Conservation (phyloP, 2,797 vertebrate species). For the Calcarius lapponicus region DNA sequence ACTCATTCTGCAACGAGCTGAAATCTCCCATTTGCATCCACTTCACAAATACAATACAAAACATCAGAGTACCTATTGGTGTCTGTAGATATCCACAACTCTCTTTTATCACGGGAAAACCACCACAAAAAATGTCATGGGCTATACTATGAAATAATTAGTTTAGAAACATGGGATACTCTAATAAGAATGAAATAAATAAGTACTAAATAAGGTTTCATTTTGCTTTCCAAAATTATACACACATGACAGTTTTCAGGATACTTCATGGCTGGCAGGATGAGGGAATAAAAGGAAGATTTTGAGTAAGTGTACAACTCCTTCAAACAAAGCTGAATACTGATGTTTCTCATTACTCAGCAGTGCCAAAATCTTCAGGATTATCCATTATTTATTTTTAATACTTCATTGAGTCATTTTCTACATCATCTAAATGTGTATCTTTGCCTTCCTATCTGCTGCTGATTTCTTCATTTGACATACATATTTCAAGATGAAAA, state of each 20-base stretch:
- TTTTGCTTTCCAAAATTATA: not conserved
- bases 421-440: not conserved
- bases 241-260: accelerated
- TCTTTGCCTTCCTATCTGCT: not conserved
- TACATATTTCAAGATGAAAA: not conserved
- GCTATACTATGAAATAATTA: not conserved
- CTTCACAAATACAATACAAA: not conserved
- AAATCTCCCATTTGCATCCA: not conserved
- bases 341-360: not conserved
- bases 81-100: not conserved
- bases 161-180: not conserved
- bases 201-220: not conserved
- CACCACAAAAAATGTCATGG: not conserved
- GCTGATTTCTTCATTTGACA: not conserved
- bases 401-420: not conserved
- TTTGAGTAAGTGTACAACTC: not conserved
- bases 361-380: not conserved
- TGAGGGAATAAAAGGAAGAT: not conserved
- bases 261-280: not conserved
- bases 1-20: not conserved
- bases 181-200: not conserved
- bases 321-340: not conserved
- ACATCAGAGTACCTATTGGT: not conserved
- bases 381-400: not conserved
- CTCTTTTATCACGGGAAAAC: not conserved